Conservation (phyloP, 92 coral and sea anemone genomes). For the Desmophyllum pertusum region DNA sequence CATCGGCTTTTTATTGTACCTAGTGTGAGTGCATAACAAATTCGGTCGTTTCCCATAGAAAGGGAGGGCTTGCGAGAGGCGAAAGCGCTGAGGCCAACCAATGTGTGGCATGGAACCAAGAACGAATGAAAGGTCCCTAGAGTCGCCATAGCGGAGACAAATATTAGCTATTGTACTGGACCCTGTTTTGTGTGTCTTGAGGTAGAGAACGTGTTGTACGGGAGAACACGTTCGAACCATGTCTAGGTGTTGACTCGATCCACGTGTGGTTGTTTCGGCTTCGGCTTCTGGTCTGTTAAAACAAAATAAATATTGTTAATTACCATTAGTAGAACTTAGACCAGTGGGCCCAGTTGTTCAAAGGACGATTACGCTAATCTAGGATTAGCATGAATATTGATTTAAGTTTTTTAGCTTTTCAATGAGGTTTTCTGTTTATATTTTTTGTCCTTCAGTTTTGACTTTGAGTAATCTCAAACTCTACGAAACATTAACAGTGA, state of each 20-base stretch:
- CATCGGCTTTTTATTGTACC: conserved; percentile 64
- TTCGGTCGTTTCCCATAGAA: conserved; percentile 53
- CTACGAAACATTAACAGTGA: no score
- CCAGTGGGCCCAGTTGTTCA: no score
- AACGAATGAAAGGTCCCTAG: conserved; percentile 57
- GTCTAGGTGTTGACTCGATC: not conserved
- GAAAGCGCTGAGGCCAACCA: conserved; percentile 83
- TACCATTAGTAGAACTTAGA: no score
- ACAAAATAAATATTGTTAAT: not conserved
- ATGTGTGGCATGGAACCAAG: conserved; percentile 61
- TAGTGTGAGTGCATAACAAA: conserved; percentile 71
- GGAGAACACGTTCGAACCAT: not conserved
- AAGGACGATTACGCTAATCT: no score
- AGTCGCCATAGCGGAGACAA: conserved; percentile 80
- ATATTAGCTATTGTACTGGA: conserved; percentile 78
- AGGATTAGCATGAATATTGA: no score
- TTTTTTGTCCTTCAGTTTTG: no score
- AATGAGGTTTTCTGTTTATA: no score
- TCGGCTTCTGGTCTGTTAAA: not conserved
- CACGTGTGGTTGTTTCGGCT: not conserved
- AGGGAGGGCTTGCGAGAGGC: conserved; percentile 37
- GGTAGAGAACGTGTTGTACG: conserved; percentile 22
- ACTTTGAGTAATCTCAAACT: no score
- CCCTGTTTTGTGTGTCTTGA: conserved; percentile 89
- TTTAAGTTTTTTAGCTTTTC: no score